Percentiles rank a stretch among this genome's conserved stretches.
Conservation (phyloP, 1,140 invertebrate species). For the Tetramorium parvispinum region DNA sequence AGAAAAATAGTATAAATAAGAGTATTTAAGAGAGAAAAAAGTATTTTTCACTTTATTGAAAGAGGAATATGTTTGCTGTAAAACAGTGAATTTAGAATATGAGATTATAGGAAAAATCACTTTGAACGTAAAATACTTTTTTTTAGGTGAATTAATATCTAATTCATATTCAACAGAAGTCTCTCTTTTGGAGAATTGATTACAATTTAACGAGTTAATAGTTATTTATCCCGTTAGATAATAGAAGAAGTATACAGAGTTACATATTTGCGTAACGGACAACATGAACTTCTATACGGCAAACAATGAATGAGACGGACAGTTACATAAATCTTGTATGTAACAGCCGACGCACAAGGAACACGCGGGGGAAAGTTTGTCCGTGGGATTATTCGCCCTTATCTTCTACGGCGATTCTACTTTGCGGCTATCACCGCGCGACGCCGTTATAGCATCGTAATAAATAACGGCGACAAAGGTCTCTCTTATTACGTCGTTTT, state of each 20-base stretch:
- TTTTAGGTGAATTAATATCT: not conserved
- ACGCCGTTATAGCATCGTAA: constrained; percentile 66
- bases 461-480: constrained; percentile 69
- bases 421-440: constrained; percentile 48
- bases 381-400: constrained; percentile 63
- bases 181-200: not conserved
- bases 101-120: no score
- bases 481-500: constrained; percentile 59
- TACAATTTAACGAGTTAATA: constrained; percentile 8
- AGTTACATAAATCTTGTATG: constrained; percentile 57
- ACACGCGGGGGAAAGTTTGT: constrained; percentile 20
- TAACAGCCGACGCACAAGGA: not conserved
- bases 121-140: no score
- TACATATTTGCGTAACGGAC: constrained; percentile 4
- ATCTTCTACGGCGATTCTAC: constrained; percentile 58
- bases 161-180: not conserved
- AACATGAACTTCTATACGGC: constrained; percentile 31
- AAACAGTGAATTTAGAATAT: no score
- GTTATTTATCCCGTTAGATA: not conserved
- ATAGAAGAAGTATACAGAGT: not conserved
- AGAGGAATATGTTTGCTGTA: no score
- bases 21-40: no score
- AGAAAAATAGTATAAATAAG: no score
- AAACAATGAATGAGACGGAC: constrained; percentile 47
- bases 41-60: no score